Evolutionary conservation across 2,888 invertebrate genomes (phyloP), one percentile per base, ranked within the genome.

Genomic region (Ctenicera cuprea): DNA sequence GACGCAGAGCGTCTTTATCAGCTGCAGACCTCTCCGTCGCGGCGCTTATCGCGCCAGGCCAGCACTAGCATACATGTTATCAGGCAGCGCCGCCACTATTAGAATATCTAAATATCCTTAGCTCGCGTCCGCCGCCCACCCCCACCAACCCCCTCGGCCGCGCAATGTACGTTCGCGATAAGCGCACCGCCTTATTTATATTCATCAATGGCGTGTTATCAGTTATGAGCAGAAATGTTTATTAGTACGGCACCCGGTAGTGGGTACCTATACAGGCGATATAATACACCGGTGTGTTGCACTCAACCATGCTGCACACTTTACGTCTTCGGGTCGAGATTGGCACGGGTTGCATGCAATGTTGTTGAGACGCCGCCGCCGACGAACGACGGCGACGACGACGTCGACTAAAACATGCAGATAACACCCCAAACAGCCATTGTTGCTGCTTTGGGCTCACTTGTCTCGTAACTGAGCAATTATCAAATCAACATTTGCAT

Each of bases 31-130:
- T 84, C 84, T 82, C 82, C 83, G 79, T 83, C 85, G 84, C 83
- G 84, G 82, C 85, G 84, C 85, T 86, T 86, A 86, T 86, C 85
- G 84, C 84, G 78, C 83, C 85, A 81, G 86, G 81, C 86, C 86
- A 86, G 86, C 86, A 84, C 84, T 84, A 83, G 82, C 84, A 84
- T 84, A 84, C 85, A 85, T 84, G 86, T 86, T 86, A 86, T 86
- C 86, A 83, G 86, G 79, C 78, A 80, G 80, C 84, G 85, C 85
- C 86, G 85, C 86, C 85, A 86, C 87, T 86, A 87, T 87, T 87
- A 87, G 86, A 87, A 87, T 87, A 87, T 87, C 87, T 87, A 87
- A 87, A 87, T 87, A 87, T 86, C 86, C 85, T 83, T 84, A 83
- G 83, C 84, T 81, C 81, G 80, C 79, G 83, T 78, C 77, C 76